Percentiles rank a stretch among this genome's conserved stretches.
Conservation (phyloP, 2,888 invertebrate species). For the Gastrophysa polygoni region DNA sequence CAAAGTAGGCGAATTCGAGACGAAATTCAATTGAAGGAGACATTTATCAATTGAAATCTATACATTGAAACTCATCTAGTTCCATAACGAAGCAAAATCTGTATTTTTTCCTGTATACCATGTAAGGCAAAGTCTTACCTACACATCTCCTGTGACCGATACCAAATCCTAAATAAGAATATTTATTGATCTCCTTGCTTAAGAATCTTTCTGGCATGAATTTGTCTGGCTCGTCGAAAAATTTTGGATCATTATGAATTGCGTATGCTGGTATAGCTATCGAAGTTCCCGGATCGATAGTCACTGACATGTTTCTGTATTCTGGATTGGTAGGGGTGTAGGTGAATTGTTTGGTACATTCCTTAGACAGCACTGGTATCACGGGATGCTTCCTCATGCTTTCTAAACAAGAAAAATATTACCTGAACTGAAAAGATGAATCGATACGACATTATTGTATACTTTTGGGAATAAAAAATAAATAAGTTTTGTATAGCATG, state of each 20-base stretch:
- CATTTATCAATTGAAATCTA: too few relatives aligned
- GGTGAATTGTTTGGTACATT: slow-evolving; percentile 41
- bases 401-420: slow-evolving; percentile 26
- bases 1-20: too few relatives aligned
- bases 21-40: too few relatives aligned
- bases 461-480: too few relatives aligned
- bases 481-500: too few relatives aligned
- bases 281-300: slow-evolving; percentile 46
- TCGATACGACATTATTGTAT: too few relatives aligned
- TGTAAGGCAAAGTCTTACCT: slow-evolving; percentile 41
- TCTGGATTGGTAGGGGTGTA: slow-evolving; percentile 36
- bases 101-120: too few relatives aligned
- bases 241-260: slow-evolving; percentile 53
- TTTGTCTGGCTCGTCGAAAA: slow-evolving; percentile 53
- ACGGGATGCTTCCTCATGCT: slow-evolving; percentile 34
- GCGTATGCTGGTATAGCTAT: slow-evolving; percentile 49
- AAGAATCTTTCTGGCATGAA: slow-evolving; percentile 56
- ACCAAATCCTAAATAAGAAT: slow-evolving; percentile 47
- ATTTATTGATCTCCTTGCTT: slow-evolving; percentile 43
- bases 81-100: too few relatives aligned
- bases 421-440: too few relatives aligned
- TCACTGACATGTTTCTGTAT: slow-evolving; percentile 33
- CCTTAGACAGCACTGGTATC: slow-evolving; percentile 24
- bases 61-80: too few relatives aligned
- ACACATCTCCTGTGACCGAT: slow-evolving; percentile 49